These are phyloP conservation scores for Chauna torquata DNA, from an alignment of 2,113 vertebrate species.

Conservation along the genomic window DNA sequence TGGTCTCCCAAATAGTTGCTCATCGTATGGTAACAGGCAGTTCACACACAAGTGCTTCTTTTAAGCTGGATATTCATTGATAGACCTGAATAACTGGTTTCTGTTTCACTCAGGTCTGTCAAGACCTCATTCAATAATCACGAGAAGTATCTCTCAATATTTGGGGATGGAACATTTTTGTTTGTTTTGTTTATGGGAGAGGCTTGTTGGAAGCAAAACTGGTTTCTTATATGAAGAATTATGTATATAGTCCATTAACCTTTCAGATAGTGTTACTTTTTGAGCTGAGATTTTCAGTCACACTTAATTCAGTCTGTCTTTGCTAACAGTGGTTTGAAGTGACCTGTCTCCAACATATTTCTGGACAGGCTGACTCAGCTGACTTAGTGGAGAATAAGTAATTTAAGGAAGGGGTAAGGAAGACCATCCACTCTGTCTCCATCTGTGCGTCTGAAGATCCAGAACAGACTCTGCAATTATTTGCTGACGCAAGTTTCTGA, in stretches of 20 bases:
- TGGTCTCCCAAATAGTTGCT: not conserved
- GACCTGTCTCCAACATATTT: not conserved
- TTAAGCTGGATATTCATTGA: not conserved
- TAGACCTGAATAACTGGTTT: not conserved
- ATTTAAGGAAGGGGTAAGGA: not conserved
- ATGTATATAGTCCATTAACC: not conserved
- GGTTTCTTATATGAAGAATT: not conserved
- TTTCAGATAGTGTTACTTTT: not conserved
- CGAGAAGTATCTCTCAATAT: not conserved
- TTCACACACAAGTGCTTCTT: not conserved
- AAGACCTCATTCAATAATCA: not conserved
- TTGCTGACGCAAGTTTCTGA: not conserved
- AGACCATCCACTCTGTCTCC: not conserved
- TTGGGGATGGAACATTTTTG: not conserved
- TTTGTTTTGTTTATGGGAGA: not conserved
- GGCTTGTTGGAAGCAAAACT: not conserved
- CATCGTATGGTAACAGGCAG: not conserved
- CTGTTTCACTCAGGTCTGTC: not conserved
- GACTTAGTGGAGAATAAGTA: not conserved
- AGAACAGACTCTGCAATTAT: not conserved
- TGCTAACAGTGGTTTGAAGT: not conserved
- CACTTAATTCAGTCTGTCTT: not conserved
- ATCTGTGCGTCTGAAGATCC: not conserved
- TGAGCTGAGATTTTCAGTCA: not conserved
- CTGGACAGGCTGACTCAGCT: not conserved